These are phyloP conservation scores for Leucophenga montana DNA, from an alignment of 2,888 invertebrate genomes.

Conservation along the genomic window DNA sequence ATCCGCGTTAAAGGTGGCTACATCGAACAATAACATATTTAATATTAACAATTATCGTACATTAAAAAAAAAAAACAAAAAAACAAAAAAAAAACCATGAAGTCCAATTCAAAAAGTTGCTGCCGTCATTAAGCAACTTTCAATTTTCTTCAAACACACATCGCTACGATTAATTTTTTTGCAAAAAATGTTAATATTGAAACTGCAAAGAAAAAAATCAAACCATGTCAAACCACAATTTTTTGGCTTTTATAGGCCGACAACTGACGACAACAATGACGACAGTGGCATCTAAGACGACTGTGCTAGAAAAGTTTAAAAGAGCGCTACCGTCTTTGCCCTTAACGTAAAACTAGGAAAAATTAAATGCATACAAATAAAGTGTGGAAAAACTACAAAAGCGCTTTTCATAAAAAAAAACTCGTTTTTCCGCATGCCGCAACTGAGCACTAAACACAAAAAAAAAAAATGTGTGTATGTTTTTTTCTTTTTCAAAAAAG, in stretches of 20 bases:
- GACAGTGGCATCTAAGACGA: not conserved
- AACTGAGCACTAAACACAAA: slow-evolving; percentile 3
- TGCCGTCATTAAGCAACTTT: too few species aligned
- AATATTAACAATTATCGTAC: too few species aligned
- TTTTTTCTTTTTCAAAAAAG: too few species aligned
- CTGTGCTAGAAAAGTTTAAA: slow-evolving; percentile 8
- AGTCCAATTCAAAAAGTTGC: too few species aligned
- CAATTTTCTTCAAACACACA: too few species aligned
- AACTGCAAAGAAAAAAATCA: not conserved
- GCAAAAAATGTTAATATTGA: too few species aligned
- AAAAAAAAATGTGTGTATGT: slow-evolving; percentile 44
- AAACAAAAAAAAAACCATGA: too few species aligned
- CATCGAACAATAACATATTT: too few species aligned
- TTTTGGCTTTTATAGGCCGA: slow-evolving; percentile 10
- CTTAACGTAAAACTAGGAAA: slow-evolving; percentile 50
- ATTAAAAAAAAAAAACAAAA: too few species aligned
- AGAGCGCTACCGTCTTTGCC: slow-evolving; percentile 43
- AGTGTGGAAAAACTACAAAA: slow-evolving; percentile 15
- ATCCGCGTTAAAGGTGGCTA: too few species aligned
- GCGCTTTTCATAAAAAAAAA: slow-evolving; percentile 48
- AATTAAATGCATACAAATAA: slow-evolving; percentile 30
- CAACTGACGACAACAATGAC: not conserved
- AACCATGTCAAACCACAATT: slow-evolving; percentile 10
- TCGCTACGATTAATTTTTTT: too few species aligned
- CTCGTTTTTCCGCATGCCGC: slow-evolving; percentile 68